Conservation (phyloP, 2,888 invertebrate species). For the Dysmachus trigonus region DNA sequence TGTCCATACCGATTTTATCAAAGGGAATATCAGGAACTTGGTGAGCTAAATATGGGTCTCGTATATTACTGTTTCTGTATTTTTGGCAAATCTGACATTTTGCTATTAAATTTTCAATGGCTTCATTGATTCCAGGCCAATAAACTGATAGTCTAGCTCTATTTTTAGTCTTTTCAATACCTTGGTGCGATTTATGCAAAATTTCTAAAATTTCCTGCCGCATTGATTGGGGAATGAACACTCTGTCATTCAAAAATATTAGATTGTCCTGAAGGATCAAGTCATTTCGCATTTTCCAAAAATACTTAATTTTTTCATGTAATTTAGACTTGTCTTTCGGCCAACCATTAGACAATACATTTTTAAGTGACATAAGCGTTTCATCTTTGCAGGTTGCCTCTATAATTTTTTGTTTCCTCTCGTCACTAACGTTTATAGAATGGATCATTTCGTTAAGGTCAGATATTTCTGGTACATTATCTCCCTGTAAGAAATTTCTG, state of each 20-base stretch:
- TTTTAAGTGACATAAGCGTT: too few relatives aligned
- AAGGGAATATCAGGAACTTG: slow-evolving; percentile 1
- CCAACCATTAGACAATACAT: too few relatives aligned
- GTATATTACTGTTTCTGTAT: neutral
- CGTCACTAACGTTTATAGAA: neutral
- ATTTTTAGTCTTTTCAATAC: slow-evolving; percentile 44
- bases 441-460: slow-evolving; percentile 42
- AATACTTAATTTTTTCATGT: neutral
- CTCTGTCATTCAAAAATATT: slow-evolving; percentile 1
- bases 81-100: slow-evolving; percentile 42
- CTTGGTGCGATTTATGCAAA: slow-evolving; percentile 29
- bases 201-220: neutral
- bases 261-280: neutral
- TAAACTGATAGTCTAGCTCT: slow-evolving; percentile 10
- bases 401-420: neutral
- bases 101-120: too few relatives aligned
- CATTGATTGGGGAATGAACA: neutral
- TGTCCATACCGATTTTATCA: slow-evolving; percentile 54
- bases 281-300: slow-evolving; percentile 7
- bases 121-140: too few relatives aligned
- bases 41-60: slow-evolving; percentile 12
- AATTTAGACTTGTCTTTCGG: slow-evolving; percentile 21
- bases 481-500: slow-evolving; percentile 13
- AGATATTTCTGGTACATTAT: neutral
- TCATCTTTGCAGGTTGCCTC: too few relatives aligned